phyloP scores from a whole-genome alignment of 2,888 invertebrate genomes.

The Andrena marginata region DNA sequence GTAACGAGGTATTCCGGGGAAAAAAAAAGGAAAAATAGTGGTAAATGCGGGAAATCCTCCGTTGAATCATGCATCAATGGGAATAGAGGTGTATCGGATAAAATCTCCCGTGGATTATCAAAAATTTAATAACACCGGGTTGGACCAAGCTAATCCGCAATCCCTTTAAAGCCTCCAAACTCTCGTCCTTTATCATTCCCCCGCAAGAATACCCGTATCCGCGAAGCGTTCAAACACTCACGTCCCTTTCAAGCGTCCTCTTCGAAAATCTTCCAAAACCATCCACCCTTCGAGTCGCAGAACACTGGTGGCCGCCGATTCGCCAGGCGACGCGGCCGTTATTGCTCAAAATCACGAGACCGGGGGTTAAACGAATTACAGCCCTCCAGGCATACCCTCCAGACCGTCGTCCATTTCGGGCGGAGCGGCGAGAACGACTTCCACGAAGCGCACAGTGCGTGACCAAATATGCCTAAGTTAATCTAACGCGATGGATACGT shows the following conservation, averaged over 20 bases:
- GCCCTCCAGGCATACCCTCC: not conserved
- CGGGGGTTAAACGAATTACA: not conserved
- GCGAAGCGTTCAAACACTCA: not conserved
- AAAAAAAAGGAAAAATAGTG: not conserved
- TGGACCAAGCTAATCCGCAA: not conserved
- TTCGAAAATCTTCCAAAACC: not conserved
- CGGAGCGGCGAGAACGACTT: not conserved
- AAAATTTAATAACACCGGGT: not conserved
- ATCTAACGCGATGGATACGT: slow-evolving; percentile 1
- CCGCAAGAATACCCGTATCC: not conserved
- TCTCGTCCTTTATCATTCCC: not conserved
- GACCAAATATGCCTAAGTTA: slow-evolving; percentile 40
- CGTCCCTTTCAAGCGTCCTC: not conserved
- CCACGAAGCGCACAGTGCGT: slow-evolving; percentile 14
- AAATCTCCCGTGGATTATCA: no score
- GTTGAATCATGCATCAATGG: not conserved
- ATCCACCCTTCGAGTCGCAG: not conserved
- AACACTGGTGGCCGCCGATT: not conserved
- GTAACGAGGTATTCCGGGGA: not conserved
- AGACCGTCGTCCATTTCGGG: not conserved
- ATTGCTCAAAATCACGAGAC: slow-evolving; percentile 1
- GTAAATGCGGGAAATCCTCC: not conserved
- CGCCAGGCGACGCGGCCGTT: not conserved
- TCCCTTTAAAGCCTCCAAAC: not conserved
- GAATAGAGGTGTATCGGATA: no score